Evolutionary conservation across 2,888 invertebrate species (phyloP), one percentile per base, ranked within the genome.

Genomic region (Ceriagrion tenellum): DNA sequence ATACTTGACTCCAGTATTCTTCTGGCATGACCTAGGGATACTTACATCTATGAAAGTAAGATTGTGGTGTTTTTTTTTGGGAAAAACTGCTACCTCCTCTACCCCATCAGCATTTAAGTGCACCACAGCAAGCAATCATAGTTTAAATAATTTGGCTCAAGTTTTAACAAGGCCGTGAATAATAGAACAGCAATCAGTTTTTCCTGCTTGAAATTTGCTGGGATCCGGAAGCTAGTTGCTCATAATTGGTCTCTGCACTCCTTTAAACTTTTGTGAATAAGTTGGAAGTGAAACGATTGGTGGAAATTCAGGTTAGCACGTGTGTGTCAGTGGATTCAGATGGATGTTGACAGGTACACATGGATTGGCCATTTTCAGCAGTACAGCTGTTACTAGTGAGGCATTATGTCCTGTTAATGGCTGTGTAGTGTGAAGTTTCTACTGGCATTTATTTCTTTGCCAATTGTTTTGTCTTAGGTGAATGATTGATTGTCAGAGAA

Each of bases 41-140:
- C 89, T 89, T 55, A 55, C 55, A 55, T 89, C 89, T 55, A 47
- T 89, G 89, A 89, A 55, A 55, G 89, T 89, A 47, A 89, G 89
- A 81, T 81, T 81, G 81, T 81, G 81, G 81, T 81, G 81, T 81
- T 81, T 69, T 59, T 56, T 69, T 81, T 81, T 69, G 81, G 81
- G 81, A 81, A 89, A 89, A 89, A 89, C 89, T 89, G 89, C 89
- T 89, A 89, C 89, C 89, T 89, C 89, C 89, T 89, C 55, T 2
- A 55, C 89, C 89, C 55, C 89, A 55, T 89, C 47, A 55, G 89
- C 89, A 47, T 55, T 89, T 89, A 55, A 89, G 89, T 55, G 81
- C 81, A 81, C 81, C 81, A 81, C 81, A 81, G 81, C 81, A 81
- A 81, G 81, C 81, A 35, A 89, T 89, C 47, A 89, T 47, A 55